Percentiles rank a stretch among this genome's conserved stretches.
Conservation (phyloP, 2,113 vertebrate genomes). For the Halichoerus grypus region DNA sequence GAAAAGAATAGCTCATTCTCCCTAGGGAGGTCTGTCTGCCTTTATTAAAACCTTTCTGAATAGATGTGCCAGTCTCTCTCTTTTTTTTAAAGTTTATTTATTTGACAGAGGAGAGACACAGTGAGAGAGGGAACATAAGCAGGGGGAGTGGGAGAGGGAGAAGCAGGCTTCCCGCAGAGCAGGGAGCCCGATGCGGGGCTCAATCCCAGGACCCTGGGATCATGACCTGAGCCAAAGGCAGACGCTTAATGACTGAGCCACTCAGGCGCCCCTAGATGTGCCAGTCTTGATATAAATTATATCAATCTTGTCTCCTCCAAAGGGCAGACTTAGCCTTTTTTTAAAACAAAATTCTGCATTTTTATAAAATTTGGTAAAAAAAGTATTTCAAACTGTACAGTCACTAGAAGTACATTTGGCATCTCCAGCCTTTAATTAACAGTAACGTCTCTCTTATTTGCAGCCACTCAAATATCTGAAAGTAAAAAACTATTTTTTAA, state of each 20-base stretch:
- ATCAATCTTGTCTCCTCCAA: background rate
- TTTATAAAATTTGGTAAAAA: slow-evolving; percentile 94
- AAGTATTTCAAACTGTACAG: slow-evolving; percentile 40
- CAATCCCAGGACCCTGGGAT: background rate
- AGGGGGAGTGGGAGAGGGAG: background rate
- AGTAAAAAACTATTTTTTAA: background rate
- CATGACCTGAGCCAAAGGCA: background rate
- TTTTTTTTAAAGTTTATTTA: background rate
- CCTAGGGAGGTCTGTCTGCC: background rate
- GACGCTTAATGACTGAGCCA: background rate
- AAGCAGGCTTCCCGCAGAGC: background rate
- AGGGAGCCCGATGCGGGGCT: background rate
- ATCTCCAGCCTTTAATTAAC: background rate
- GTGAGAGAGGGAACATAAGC: background rate
- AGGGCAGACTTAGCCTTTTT: background rate
- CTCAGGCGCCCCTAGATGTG: background rate
- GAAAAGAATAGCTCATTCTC: background rate
- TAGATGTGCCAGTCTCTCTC: background rate
- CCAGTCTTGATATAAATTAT: background rate
- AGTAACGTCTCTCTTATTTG: background rate
- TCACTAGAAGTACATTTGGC: background rate
- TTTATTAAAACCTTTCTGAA: background rate
- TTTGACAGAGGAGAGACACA: background rate
- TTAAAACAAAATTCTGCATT: slow-evolving; percentile 91
- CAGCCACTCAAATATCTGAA: background rate